Evolutionary conservation across 2,888 invertebrate species (phyloP).

Genomic region (Therioaphis trifolii): DNA sequence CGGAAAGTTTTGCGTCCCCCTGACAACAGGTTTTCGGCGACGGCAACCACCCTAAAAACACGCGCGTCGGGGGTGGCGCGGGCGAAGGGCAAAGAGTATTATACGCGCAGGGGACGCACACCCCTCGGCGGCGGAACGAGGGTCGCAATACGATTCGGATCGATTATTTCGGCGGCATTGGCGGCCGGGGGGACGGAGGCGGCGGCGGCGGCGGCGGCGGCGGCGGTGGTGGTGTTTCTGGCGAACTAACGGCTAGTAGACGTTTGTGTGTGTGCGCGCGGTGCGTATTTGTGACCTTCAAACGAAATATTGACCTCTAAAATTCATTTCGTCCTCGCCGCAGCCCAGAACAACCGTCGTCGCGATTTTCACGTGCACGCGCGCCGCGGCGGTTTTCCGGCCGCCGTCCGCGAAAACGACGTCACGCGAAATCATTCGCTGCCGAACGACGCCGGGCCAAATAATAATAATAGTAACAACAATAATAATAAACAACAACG

Average conservation of each 20-base stretch:
- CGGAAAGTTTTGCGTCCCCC: conserved; percentile 55
- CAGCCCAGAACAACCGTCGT: not conserved
- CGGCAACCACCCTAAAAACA: conserved; percentile 16
- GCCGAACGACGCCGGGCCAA: too few species aligned
- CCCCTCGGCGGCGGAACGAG: conserved; percentile 31
- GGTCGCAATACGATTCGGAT: not conserved
- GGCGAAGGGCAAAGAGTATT: too few species aligned
- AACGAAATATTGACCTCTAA: conserved; percentile 54
- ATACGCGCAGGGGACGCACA: conserved; percentile 15
- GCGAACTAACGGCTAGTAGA: too few species aligned
- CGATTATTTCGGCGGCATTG: conserved; percentile 40
- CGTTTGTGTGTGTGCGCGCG: conserved; percentile 21
- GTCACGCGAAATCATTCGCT: too few species aligned
- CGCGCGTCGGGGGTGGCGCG: not conserved
- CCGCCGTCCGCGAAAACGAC: too few species aligned
- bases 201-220: conserved; percentile 21
- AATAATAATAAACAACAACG: too few species aligned
- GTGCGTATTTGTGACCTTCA: conserved; percentile 40
- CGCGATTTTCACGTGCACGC: too few species aligned
- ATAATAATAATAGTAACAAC: too few species aligned
- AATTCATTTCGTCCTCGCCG: conserved; percentile 34
- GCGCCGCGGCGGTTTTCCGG: too few species aligned
- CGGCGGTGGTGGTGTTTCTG: conserved; percentile 5
- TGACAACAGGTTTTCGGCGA: conserved; percentile 58
- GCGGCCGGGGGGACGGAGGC: not conserved